Conservation (phyloP, 2,888 invertebrate genomes). For the Endotricha flammealis region DNA sequence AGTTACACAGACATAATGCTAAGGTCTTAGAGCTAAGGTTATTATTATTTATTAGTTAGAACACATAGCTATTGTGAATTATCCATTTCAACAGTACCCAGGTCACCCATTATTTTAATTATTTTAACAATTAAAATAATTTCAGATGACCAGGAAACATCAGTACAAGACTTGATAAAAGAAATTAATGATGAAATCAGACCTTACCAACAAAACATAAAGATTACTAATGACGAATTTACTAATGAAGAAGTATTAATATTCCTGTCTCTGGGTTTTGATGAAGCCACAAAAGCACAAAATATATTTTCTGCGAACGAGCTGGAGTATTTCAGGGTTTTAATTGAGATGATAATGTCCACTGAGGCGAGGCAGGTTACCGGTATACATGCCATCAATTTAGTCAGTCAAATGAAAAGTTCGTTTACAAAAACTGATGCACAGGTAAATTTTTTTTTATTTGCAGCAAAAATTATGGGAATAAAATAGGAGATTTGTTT, state of each 20-base stretch:
- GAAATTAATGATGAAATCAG: slow-evolving; percentile 55
- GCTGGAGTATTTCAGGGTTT: slow-evolving; percentile 57
- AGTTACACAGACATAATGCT: too few species aligned
- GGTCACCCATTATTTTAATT: neutral
- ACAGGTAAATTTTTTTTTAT: slow-evolving; percentile 42
- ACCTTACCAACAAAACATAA: slow-evolving; percentile 54
- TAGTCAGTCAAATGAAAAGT: slow-evolving; percentile 52
- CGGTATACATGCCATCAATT: slow-evolving; percentile 55
- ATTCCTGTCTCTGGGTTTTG: slow-evolving; percentile 54
- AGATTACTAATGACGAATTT: slow-evolving; percentile 53
- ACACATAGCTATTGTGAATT: too few species aligned
- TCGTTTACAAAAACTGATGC: slow-evolving; percentile 57
- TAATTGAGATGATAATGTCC: slow-evolving; percentile 61
- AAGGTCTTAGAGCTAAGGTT: too few species aligned
- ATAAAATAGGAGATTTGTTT: too few species aligned
- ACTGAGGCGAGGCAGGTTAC: slow-evolving; percentile 57
- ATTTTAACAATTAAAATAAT: slow-evolving; percentile 13
- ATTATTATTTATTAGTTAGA: too few species aligned
- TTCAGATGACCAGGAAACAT: slow-evolving; percentile 34
- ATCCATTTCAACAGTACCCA: too few species aligned
- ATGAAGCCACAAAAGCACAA: slow-evolving; percentile 59
- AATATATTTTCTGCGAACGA: slow-evolving; percentile 52
- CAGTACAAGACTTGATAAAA: slow-evolving; percentile 41
- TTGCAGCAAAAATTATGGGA: too few species aligned
- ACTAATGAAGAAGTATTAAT: slow-evolving; percentile 54